Conservation (phyloP, 2,797 vertebrate genomes). For the Pitangus sulphuratus region DNA sequence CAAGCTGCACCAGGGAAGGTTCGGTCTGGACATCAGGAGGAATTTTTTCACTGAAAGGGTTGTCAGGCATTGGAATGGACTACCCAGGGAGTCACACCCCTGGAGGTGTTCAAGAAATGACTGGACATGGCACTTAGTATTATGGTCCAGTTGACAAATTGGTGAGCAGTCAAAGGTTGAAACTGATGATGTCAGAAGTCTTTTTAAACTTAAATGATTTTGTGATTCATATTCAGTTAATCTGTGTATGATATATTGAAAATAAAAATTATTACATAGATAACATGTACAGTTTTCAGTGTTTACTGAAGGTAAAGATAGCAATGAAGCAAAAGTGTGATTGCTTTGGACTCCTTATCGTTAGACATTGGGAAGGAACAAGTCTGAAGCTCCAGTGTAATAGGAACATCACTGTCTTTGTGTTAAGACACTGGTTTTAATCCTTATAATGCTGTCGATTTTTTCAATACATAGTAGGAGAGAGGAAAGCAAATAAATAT, state of each 20-base stretch:
- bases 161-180: neutral
- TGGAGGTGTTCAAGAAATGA: neutral
- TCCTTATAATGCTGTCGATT: neutral
- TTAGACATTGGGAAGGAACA: neutral
- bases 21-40: neutral
- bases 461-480: neutral
- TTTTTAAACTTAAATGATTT: neutral
- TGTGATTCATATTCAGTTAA: neutral
- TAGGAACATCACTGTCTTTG: neutral
- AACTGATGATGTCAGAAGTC: neutral
- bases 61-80: neutral
- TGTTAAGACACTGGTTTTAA: neutral
- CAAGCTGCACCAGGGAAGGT: neutral
- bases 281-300: neutral
- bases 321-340: neutral
- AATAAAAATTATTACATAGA: neutral
- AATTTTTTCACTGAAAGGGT: neutral
- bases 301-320: neutral
- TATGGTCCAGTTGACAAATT: neutral
- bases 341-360: neutral
- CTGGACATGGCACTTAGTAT: neutral
- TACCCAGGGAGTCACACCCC: neutral
- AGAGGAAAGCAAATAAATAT: neutral
- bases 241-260: neutral
- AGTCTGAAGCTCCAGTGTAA: neutral